Base-by-base conservation (phyloP, 2,797 vertebrate genomes). In the Rhynchonycteris naso region DNA sequence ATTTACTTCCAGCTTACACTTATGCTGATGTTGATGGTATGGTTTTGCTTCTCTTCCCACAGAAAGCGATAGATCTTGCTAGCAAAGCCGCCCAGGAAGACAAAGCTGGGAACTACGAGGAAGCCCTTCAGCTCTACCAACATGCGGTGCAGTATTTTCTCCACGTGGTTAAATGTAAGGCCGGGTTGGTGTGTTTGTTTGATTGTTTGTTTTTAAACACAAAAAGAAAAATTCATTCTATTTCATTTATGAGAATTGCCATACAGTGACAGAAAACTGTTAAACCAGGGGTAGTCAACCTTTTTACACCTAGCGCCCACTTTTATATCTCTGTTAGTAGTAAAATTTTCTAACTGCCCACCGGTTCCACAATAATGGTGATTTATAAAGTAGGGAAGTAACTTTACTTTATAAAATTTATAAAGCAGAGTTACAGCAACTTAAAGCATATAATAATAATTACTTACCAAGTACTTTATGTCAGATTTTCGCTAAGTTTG, bases 21-120 rank as follows among this genome's bases (percentile, higher is more conserved):
- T 47, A 24, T 43, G 38, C n/a, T 89, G 63, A 71, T 91, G 86
- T 75, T 92, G 92, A 96, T 87, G 18, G 21, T 59, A 26, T 96
- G 71, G n/a, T 75, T 92, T 74, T 94, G 56, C 82, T 38, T 83
- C 92, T 71, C 95, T 94, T 92, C 96, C 98, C 97, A 96, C 98
- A 99, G 99, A 99, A 99, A 99, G 99, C 99, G 79, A 99, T 99
- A 97, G 99, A 99, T 7, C 96, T 99, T 59, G 99, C 99, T 84
- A 99, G 72, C 97, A 99, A 99, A 98, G 99, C 99, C 81, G 99
- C 99, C 0, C 98, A 99, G 88, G 99, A 99, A 96, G 99, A 99
- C 97, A 98, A 99, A 97, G 99, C 98, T 75, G 99, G 98, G 66
- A 99, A 99, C 97, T 99, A 99, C 72, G 99, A 99, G 89, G 99